These are phyloP conservation scores for Bombus superbus DNA, from an alignment of 1,140 invertebrate genomes.

Conservation along the genomic window DNA sequence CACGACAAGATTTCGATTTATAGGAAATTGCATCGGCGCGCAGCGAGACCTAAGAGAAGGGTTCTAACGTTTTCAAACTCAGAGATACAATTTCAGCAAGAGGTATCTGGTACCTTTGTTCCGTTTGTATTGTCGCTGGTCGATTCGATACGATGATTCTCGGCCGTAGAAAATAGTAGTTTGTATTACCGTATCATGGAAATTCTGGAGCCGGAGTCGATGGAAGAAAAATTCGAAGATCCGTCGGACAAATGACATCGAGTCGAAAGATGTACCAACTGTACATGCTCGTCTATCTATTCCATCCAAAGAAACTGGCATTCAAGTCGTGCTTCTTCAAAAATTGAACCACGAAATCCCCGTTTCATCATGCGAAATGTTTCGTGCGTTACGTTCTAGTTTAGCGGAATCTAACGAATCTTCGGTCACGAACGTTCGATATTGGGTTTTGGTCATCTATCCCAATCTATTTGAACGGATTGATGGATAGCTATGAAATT, in stretches of 20 bases:
- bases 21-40: not conserved
- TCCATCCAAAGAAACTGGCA: not conserved
- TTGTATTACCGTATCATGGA: conserved; percentile 33
- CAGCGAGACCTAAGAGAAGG: not conserved
- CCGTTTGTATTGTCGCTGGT: conserved; percentile 3
- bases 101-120: not conserved
- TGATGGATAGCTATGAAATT: not conserved
- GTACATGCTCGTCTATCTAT: not conserved
- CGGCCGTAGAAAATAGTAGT: not conserved
- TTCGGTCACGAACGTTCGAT: not conserved
- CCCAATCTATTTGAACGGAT: not conserved
- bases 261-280: not conserved
- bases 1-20: not conserved
- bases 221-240: not conserved
- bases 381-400: not conserved
- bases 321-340: not conserved
- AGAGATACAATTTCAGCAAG: too few relatives aligned
- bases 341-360: not conserved
- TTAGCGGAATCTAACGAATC: not conserved
- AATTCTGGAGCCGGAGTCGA: not conserved
- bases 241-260: not conserved
- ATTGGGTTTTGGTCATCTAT: not conserved
- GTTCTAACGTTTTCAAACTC: not conserved
- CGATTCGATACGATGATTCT: not conserved
- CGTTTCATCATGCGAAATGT: too few relatives aligned